phyloP scores from a whole-genome alignment of 2,113 vertebrate genomes.

The Plecotus auritus region DNA sequence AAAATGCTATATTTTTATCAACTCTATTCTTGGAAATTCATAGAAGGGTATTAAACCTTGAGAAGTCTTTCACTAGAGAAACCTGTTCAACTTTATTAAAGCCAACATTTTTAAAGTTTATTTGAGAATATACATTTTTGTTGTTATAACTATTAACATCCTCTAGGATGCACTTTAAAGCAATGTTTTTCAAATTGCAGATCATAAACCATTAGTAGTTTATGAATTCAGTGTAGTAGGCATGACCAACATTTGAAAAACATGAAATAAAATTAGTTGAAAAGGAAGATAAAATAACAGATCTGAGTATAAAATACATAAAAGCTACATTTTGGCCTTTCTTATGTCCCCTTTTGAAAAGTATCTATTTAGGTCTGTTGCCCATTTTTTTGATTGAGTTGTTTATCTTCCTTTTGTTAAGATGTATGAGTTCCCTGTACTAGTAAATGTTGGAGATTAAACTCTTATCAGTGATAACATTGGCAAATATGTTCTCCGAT shows the following conservation, averaged over 20 bases:
- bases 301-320: neutral
- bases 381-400: too few species aligned
- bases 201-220: neutral
- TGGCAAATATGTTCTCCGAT: too few species aligned
- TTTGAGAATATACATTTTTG: conserved; percentile 1
- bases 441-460: too few species aligned
- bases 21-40: neutral
- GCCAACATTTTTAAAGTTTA: neutral
- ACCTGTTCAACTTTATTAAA: conserved; percentile 3
- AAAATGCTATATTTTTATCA: neutral
- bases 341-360: too few species aligned
- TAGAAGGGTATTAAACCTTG: neutral
- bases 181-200: neutral
- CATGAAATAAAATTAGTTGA: neutral
- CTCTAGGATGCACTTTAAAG: neutral
- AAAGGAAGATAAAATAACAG: neutral
- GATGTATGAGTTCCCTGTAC: too few species aligned
- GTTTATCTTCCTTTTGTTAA: too few species aligned
- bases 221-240: neutral
- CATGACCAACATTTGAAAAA: neutral
- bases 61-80: neutral
- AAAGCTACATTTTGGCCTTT: neutral
- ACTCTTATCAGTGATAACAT: too few species aligned
- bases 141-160: neutral
- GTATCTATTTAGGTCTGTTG: too few species aligned